These are phyloP conservation scores for Chrysolina americana DNA, from an alignment of 2,888 invertebrate genomes.

Conservation along the genomic window DNA sequence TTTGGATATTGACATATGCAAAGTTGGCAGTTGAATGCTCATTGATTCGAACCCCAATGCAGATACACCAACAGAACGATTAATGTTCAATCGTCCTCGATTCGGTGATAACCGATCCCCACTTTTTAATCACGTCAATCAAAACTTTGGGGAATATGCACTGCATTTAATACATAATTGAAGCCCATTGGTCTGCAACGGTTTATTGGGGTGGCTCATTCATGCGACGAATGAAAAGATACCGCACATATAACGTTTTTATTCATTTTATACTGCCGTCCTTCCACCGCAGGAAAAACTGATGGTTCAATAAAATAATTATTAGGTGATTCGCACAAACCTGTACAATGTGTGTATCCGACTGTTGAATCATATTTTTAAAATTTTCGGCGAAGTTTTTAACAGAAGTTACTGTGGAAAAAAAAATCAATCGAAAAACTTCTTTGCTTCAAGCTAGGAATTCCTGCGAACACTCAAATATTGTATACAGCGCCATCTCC, in stretches of 20 bases:
- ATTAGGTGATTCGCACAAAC: too few species aligned
- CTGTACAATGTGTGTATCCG: too few species aligned
- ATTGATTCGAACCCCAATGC: constrained; percentile 3
- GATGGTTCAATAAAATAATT: too few species aligned
- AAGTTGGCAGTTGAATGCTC: constrained; percentile 1
- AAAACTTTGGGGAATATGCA: neutral
- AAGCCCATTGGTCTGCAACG: neutral
- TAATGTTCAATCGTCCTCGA: neutral
- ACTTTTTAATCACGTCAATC: constrained; percentile 10
- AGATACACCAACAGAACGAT: constrained; percentile 6
- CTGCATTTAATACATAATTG: neutral
- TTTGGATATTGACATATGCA: neutral
- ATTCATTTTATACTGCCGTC: too few species aligned
- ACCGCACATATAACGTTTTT: neutral
- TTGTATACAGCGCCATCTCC: too few species aligned
- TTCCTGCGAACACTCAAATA: too few species aligned
- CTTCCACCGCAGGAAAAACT: too few species aligned
- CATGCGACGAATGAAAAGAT: neutral
- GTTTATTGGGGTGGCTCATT: neutral
- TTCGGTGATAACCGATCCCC: constrained; percentile 15
- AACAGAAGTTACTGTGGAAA: too few species aligned
- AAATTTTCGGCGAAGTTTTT: too few species aligned
- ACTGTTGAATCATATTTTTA: too few species aligned
- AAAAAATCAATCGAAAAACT: too few species aligned
- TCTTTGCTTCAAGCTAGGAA: too few species aligned